These are phyloP conservation scores for Clarias platycephalus DNA, from an alignment of 2,797 vertebrate genomes.

Conservation along the genomic window DNA sequence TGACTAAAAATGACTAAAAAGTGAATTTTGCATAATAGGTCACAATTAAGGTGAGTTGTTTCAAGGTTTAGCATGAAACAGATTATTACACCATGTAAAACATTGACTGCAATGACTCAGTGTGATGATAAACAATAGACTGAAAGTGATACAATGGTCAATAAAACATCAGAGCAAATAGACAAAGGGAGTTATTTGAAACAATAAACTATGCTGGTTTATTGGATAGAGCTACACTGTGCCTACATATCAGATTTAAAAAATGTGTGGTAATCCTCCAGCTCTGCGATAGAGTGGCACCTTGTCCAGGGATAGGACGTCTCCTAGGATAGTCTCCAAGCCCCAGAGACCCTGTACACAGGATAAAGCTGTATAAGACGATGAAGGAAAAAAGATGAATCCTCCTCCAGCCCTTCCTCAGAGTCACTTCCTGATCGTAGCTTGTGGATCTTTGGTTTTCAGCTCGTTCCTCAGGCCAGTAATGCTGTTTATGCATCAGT, in stretches of 20 bases:
- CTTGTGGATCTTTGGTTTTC: not conserved
- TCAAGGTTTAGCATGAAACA: not conserved
- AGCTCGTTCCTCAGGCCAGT: not conserved
- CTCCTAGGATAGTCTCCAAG: too few species aligned
- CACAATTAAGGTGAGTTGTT: not conserved
- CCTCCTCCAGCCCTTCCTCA: not conserved
- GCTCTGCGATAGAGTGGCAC: too few species aligned
- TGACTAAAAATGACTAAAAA: too few species aligned
- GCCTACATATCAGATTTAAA: not conserved
- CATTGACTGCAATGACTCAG: not conserved
- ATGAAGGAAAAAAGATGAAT: not conserved
- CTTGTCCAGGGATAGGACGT: too few species aligned
- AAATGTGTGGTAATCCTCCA: too few species aligned
- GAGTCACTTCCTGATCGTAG: not conserved
- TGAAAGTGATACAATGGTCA: slow-evolving; percentile 12
- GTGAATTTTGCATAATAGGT: too few species aligned
- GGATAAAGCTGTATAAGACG: not conserved
- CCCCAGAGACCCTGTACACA: too few species aligned
- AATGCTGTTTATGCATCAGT: not conserved
- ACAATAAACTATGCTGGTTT: slow-evolving; percentile 3
- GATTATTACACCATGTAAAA: not conserved
- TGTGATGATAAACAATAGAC: slow-evolving; percentile 10
- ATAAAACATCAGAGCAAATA: not conserved
- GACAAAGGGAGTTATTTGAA: slow-evolving; percentile 8
- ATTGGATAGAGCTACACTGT: not conserved